A percentile compares a stretch with the other conserved stretches of the same genome.
Evolutionary conservation across 2,888 invertebrate genomes (phyloP).

Genomic region (Lasioglossum malachurum): DNA sequence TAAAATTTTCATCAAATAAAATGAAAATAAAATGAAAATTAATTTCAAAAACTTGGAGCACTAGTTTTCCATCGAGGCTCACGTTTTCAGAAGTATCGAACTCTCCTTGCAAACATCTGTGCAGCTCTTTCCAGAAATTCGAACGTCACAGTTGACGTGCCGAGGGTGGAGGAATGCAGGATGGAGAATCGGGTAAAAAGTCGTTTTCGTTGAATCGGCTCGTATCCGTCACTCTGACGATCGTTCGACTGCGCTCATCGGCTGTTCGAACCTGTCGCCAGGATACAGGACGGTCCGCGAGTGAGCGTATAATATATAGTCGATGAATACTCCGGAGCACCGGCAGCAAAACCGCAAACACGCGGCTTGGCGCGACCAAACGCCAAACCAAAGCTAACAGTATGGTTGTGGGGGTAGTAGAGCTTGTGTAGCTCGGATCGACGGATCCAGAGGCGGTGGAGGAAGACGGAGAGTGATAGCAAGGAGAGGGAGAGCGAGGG

Average conservation of each 20-base stretch:
- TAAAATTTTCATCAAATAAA: too few species aligned
- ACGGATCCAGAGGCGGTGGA: conserved; percentile 35
- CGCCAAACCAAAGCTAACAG: conserved; percentile 84
- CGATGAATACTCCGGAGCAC: conserved; percentile 78
- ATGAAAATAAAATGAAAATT: too few species aligned
- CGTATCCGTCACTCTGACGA: not conserved
- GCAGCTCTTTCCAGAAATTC: not conserved
- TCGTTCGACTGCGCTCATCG: not conserved
- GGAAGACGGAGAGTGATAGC: not conserved
- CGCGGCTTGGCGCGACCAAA: conserved; percentile 83
- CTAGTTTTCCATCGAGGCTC: not conserved
- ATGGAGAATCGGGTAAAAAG: not conserved
- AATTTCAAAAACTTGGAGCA: not conserved
- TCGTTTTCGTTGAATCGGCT: not conserved
- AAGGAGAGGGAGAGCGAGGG: not conserved
- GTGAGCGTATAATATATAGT: conserved; percentile 44
- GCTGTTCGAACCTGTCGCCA: conserved; percentile 60
- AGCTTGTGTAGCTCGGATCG: conserved; percentile 79
- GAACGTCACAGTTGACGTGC: not conserved
- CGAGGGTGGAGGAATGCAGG: not conserved
- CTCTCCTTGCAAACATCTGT: not conserved
- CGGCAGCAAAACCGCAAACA: conserved; percentile 84
- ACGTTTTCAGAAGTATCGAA: not conserved
- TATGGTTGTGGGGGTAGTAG: conserved; percentile 79
- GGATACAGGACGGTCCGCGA: conserved; percentile 50